Evolutionary conservation across 2,113 vertebrate genomes (phyloP).

Genomic region (Sylvicapra grimmia): DNA sequence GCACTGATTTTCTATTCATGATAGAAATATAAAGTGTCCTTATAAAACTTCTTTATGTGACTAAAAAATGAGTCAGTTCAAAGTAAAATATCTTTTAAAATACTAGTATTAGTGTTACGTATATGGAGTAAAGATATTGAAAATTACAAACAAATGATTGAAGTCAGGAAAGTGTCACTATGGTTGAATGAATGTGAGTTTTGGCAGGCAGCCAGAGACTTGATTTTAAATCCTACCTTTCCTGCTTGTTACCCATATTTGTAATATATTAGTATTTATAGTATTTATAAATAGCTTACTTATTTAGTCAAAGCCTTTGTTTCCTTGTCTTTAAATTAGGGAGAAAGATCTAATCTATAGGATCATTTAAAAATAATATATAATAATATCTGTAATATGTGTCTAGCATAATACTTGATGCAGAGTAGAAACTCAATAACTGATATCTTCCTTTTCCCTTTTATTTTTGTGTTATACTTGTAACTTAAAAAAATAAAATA

Average conservation of each 20-base stretch:
- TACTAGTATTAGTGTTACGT: not conserved
- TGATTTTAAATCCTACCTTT: not conserved
- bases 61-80: not conserved
- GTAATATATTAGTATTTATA: not conserved
- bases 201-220: not conserved
- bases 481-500: not conserved
- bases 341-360: not conserved
- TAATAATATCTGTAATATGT: not conserved
- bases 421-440: not conserved
- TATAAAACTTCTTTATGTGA: not conserved
- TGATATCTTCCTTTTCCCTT: not conserved
- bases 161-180: not conserved
- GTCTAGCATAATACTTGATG: not conserved
- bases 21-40: not conserved
- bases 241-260: not conserved
- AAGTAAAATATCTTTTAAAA: slow-evolving; percentile 10
- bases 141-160: not conserved
- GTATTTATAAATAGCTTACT: not conserved
- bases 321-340: not conserved
- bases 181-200: not conserved
- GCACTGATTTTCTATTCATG: not conserved
- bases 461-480: not conserved
- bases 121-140: not conserved
- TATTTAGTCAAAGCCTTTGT: not conserved
- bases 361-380: not conserved